Evolutionary conservation across 1,140 invertebrate genomes (phyloP).

Genomic region (Zaprionus ornatus): DNA sequence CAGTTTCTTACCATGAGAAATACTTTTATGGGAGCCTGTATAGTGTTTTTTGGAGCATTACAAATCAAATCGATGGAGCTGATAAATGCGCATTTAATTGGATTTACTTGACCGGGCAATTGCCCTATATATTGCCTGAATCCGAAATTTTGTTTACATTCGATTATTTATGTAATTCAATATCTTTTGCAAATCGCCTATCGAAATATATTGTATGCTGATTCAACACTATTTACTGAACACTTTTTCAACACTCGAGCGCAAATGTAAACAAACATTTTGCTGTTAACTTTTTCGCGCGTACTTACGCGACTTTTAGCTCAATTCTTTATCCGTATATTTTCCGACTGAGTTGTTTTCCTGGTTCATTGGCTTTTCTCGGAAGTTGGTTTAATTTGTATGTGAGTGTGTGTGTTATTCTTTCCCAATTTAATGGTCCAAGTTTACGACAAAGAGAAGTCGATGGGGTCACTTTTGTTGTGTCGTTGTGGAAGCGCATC

Average conservation of each 20-base stretch:
- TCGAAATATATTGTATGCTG: background rate
- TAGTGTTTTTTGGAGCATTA: background rate
- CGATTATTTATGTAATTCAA: background rate
- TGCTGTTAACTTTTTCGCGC: background rate
- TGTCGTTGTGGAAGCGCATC: constrained; percentile 5
- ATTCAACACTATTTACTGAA: background rate
- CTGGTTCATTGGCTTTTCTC: constrained; percentile 63
- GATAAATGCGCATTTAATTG: background rate
- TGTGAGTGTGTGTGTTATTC: constrained; percentile 28
- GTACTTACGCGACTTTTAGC: background rate
- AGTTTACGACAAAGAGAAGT: constrained; percentile 69
- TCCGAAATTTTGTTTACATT: background rate
- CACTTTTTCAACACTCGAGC: constrained; percentile 7
- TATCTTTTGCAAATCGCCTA: background rate
- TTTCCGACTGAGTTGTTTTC: constrained; percentile 34
- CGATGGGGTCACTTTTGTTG: constrained; percentile 35
- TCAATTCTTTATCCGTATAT: constrained; percentile 7
- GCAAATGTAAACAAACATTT: constrained; percentile 16
- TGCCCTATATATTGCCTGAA: background rate
- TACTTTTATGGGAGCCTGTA: background rate
- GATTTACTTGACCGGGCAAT: background rate
- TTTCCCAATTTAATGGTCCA: constrained; percentile 64
- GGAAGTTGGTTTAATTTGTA: constrained; percentile 19
- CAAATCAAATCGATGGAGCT: background rate
- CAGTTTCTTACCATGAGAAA: background rate